Evolutionary conservation across 2,113 vertebrate genomes (phyloP).

Genomic region (Gila orcuttii): DNA sequence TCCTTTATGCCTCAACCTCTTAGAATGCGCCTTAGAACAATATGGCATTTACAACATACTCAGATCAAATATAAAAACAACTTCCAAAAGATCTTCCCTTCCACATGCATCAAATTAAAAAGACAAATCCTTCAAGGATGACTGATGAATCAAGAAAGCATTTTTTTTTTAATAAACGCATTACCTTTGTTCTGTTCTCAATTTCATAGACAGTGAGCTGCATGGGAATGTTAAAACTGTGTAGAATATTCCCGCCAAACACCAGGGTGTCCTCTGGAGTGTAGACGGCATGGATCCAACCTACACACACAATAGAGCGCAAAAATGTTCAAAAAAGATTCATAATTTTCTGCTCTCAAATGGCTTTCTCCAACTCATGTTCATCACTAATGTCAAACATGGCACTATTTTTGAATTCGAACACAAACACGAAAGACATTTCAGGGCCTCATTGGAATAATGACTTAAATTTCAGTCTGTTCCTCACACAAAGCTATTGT

Average conservation of each 20-base stretch:
- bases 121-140: neutral
- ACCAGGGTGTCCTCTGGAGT: constrained; percentile 95
- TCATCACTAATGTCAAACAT: neutral
- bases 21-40: neutral
- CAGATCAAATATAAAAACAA: neutral
- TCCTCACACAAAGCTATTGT: neutral
- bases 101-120: neutral
- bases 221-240: constrained; percentile 99
- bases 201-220: constrained; percentile 96
- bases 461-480: neutral
- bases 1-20: no score
- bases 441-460: neutral
- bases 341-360: neutral
- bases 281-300: constrained; percentile 98
- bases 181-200: constrained; percentile 96
- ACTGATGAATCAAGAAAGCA: neutral
- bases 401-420: neutral
- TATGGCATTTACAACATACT: neutral
- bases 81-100: neutral
- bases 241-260: constrained; percentile 97
- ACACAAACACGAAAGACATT: neutral
- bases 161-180: constrained; percentile 48
- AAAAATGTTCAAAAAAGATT: neutral
- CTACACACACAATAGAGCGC: constrained; percentile 67
- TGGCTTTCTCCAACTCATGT: neutral